Evolutionary conservation across 2,797 vertebrate species (phyloP).

Genomic region (Phaenicophaeus curvirostris): DNA sequence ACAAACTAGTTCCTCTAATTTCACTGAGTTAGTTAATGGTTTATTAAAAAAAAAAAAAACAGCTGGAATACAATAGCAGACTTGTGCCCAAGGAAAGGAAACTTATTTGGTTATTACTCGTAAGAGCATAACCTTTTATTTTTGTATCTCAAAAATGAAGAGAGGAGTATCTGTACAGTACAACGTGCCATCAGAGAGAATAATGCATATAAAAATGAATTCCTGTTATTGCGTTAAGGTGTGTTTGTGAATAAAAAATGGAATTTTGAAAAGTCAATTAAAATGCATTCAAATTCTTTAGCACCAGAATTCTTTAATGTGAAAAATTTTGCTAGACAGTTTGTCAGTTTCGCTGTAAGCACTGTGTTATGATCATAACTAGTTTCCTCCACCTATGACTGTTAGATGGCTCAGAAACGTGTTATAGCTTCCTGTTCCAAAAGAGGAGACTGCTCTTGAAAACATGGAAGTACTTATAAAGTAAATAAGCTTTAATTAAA

Average conservation of each 20-base stretch:
- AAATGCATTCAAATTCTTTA: constrained; percentile 68
- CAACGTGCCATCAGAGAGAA: constrained; percentile 60
- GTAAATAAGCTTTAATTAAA: constrained; percentile 83
- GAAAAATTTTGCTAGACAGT: constrained; percentile 60
- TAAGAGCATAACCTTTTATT: constrained; percentile 17
- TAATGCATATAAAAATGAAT: constrained; percentile 59
- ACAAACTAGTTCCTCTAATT: not conserved
- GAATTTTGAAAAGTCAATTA: constrained; percentile 72
- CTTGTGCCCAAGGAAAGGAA: not conserved
- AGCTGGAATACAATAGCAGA: not conserved
- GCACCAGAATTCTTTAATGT: constrained; percentile 58
- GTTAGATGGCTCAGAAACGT: constrained; percentile 46
- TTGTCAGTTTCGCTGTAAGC: not conserved
- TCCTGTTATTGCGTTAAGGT: constrained; percentile 48
- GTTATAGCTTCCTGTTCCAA: constrained; percentile 41
- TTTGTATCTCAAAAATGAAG: constrained; percentile 14
- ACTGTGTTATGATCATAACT: constrained; percentile 52
- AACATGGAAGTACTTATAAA: constrained; percentile 73
- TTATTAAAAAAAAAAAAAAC: not conserved
- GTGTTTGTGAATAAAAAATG: constrained; percentile 55
- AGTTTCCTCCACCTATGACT: constrained; percentile 38
- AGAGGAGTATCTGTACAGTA: not conserved
- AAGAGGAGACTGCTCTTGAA: constrained; percentile 55
- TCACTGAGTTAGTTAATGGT: not conserved
- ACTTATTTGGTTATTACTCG: not conserved